Base-by-base conservation (phyloP, 2,113 vertebrate species). In the Odontophorus gujanensis region DNA sequence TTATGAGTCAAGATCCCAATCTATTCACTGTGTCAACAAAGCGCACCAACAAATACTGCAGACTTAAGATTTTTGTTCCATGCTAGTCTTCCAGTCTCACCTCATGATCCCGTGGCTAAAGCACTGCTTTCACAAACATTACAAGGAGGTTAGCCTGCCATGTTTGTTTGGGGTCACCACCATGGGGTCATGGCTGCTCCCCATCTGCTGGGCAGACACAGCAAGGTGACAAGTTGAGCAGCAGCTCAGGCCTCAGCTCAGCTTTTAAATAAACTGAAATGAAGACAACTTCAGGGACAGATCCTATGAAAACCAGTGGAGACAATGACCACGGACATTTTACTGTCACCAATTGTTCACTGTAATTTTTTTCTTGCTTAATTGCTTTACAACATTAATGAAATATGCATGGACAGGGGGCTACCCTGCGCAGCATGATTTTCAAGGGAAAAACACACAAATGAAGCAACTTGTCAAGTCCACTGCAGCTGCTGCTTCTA, bases 141-240 rank as follows among this genome's bases (percentile, higher is more conserved):
- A n/a, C 28, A 73, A 88, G 75, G 19, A 71, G 59, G 48, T 55
- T 22, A n/a, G 12, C 25, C 47, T 26, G 2, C 26, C 62, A 22
- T 12, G 3, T 4, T 7, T 36, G 34, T 32, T 32, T 0, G 1
- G 5, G 48, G 17, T 21, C 58, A 66, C 8, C 25, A 43, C 12
- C 40, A 76, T 13, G 50, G 58, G 36, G 24, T 62, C 34, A 5
- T 7, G 42, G 66, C 66, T 75, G 61, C 81, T 62, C 42, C 36
- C 24, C 85, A 45, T 3, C 65, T 18, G 50, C 77, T 26, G 42
- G 16, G 7, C 51, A 72, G 57, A 55, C 17, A 30, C 1, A 2
- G 22, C 22, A 85, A 51, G 50, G 3, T 36, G 30, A 19, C 30
- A 73, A 69, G 40, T 9, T 48, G 18, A n/a, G 34, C 30, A 77